Evolutionary conservation across 2,797 vertebrate genomes (phyloP).

Genomic region (Pipistrellus nathusii): DNA sequence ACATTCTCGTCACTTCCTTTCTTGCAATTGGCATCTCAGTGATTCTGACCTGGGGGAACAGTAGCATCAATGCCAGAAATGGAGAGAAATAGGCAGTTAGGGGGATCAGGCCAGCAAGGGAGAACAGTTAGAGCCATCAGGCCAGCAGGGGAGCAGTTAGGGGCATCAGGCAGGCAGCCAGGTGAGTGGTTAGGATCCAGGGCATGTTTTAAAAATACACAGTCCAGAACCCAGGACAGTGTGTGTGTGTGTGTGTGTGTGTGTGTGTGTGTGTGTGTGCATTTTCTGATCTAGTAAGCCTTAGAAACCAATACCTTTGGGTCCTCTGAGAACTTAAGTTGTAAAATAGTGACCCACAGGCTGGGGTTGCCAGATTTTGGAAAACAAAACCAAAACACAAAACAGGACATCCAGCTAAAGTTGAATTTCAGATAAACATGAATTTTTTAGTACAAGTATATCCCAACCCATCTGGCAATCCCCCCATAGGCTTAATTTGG

Average conservation of each 20-base stretch:
- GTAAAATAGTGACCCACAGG: not conserved
- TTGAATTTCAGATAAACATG: constrained; percentile 45
- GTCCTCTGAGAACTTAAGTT: not conserved
- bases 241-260: not conserved
- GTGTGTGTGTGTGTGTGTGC: not conserved
- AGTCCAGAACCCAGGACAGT: not conserved
- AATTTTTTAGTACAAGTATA: not conserved
- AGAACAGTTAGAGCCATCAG: too few relatives aligned
- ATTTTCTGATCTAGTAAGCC: not conserved
- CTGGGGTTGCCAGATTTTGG: not conserved
- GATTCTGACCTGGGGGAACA: not conserved
- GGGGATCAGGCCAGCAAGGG: too few relatives aligned
- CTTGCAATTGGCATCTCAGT: not conserved
- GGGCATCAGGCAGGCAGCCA: too few relatives aligned
- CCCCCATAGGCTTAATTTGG: not conserved
- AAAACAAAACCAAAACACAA: not conserved
- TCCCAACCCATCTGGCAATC: not conserved
- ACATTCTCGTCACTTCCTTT: not conserved
- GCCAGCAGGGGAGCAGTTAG: too few relatives aligned
- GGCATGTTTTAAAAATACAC: constrained; percentile 2
- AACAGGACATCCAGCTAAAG: not conserved
- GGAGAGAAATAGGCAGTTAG: too few relatives aligned
- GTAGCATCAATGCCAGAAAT: not conserved
- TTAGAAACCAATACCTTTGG: not conserved
- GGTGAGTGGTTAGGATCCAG: too few relatives aligned